Base-by-base conservation (phyloP, 1,140 invertebrate genomes). In the Drosophila burlai region DNA sequence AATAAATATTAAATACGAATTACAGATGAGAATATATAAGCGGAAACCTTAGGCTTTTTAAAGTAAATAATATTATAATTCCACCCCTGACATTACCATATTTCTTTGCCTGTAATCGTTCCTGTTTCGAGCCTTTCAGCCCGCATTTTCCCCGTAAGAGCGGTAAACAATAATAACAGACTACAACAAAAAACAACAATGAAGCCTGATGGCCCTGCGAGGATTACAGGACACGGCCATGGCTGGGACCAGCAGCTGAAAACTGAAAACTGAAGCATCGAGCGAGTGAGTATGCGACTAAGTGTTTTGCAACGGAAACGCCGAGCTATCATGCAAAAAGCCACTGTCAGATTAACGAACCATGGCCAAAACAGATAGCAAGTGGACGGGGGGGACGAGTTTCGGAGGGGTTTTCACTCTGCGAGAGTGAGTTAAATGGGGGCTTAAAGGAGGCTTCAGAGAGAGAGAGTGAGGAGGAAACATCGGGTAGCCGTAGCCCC, bases 221-320 rank as follows among this genome's bases (percentile, higher is more conserved):
- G 77, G 84, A 87, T 87, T 87, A 87, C 84, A 89, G 84, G 81
- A 78, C 81, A 65, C 76, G 52, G 65, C 58, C 63, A 66, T 31
- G 65, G 13, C 24, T n/a, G 47, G 18, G 29, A 46, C 63, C 43
- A 45, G 31, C 16, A n/a, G 46, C 58, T 61, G 21, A 29, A 58
- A 55, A 62, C 26, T 26, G 26, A 26, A 26, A 26, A 5, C 61
- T 40, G 76, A 62, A 63, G 76, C 76, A 55, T 59, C 66, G 31
- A 45, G 52, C 52, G 36, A n/a, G 54, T 43, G 40, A 73, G 77
- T 71, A 84, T 77, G 83, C 84, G 85, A 76, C 81, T 89, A 89
- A 89, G 85, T 89, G 85, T 89, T 89, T 89, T 89, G 85, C 85
- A 90, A 90, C 85, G 85, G 85, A 89, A 89, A 89, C 79, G 85